Evolutionary conservation across 2,888 invertebrate species (phyloP).

Genomic region (Ferdinandea cuprea): DNA sequence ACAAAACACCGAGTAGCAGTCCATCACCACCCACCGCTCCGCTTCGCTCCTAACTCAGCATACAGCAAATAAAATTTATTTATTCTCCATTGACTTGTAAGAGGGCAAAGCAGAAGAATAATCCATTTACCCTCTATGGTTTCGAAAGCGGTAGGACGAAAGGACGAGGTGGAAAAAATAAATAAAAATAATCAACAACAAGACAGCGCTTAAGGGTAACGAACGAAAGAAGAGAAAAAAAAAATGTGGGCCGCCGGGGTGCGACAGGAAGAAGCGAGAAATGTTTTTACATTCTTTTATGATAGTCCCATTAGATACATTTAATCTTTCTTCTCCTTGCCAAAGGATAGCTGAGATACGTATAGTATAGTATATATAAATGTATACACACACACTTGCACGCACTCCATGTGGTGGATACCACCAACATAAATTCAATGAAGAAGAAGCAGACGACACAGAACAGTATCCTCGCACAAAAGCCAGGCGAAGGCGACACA

Average conservation of each 20-base stretch:
- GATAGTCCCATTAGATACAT: conserved; percentile 74
- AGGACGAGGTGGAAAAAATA: background rate
- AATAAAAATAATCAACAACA: conserved; percentile 65
- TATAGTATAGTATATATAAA: too few species aligned
- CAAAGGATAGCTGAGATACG: conserved; percentile 33
- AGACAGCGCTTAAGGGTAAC: conserved; percentile 55
- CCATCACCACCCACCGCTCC: background rate
- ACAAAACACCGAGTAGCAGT: background rate
- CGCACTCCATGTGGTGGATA: background rate
- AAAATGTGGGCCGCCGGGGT: conserved; percentile 50
- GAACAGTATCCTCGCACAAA: conserved; percentile 34
- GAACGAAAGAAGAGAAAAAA: conserved; percentile 37
- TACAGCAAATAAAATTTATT: conserved; percentile 72
- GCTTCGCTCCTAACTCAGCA: conserved; percentile 14
- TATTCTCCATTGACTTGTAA: conserved; percentile 74
- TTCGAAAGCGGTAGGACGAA: conserved; percentile 45
- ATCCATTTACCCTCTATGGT: conserved; percentile 68
- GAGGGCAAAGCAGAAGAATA: conserved; percentile 61
- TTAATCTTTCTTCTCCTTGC: conserved; percentile 62
- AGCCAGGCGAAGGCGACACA: conserved; percentile 54
- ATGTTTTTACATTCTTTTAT: conserved; percentile 75
- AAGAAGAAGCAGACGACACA: conserved; percentile 35
- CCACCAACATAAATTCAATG: conserved; percentile 36
- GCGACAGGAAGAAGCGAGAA: conserved; percentile 61
- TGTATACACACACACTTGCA: conserved; percentile 27